phyloP scores from a whole-genome alignment of 2,888 invertebrate genomes.

The Drosophila suboccidentalis region DNA sequence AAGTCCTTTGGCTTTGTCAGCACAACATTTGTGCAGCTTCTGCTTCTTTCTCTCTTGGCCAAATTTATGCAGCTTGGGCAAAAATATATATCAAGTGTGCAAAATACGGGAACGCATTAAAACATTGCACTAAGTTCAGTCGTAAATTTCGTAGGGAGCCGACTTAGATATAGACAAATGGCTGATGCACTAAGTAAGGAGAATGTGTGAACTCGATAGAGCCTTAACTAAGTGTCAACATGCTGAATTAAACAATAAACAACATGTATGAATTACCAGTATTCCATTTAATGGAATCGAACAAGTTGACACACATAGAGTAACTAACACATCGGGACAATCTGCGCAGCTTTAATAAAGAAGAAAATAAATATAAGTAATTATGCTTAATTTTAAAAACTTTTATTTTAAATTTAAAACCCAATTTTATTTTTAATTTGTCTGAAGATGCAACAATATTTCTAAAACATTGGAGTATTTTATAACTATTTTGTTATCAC shows the following conservation, averaged over 20 bases:
- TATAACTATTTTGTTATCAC: too few relatives aligned
- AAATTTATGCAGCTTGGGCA: conserved; percentile 46
- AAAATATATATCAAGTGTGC: conserved; percentile 41
- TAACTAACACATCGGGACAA: too few relatives aligned
- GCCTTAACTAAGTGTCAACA: conserved; percentile 5
- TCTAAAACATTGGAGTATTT: too few relatives aligned
- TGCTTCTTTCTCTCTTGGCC: conserved; percentile 4
- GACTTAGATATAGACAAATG: conserved; percentile 25
- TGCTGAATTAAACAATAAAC: conserved; percentile 5
- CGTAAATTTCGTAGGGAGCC: conserved; percentile 29
- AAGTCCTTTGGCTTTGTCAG: conserved; percentile 50
- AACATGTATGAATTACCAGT: neutral
- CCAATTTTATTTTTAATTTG: too few relatives aligned
- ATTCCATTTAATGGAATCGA: neutral
- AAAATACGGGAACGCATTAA: conserved; percentile 28
- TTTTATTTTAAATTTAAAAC: too few relatives aligned
- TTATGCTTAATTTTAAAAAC: too few relatives aligned
- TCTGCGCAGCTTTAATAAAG: too few relatives aligned
- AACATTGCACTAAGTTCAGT: conserved; percentile 22
- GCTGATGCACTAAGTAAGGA: conserved; percentile 5
- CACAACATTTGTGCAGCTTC: conserved; percentile 29
- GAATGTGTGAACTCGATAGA: neutral
- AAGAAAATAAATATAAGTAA: too few relatives aligned
- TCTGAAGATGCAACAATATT: too few relatives aligned
- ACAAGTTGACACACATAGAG: too few relatives aligned